Conservation (phyloP, 1,140 invertebrate genomes). For the Drosophila repletoides region DNA sequence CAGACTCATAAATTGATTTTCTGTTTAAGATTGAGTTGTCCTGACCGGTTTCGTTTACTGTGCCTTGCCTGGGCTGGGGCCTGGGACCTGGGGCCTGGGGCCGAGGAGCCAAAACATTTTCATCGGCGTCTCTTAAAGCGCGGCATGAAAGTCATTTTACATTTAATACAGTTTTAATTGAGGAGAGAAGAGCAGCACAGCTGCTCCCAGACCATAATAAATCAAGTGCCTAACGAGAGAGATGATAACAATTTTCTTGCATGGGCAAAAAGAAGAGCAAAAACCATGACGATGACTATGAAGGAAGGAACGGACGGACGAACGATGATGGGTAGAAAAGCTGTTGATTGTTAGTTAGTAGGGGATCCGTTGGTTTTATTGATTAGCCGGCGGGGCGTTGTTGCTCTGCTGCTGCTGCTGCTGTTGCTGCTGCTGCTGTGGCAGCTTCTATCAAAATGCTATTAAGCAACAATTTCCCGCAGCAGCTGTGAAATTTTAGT, state of each 20-base stretch:
- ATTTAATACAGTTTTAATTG: constrained; percentile 81
- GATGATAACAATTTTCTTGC: constrained; percentile 27
- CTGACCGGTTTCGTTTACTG: constrained; percentile 38
- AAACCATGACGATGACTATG: constrained; percentile 12
- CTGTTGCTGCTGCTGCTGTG: too few species aligned
- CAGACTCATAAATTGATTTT: constrained; percentile 65
- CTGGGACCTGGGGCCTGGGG: too few species aligned
- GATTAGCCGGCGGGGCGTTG: constrained; percentile 61
- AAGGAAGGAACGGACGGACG: too few species aligned
- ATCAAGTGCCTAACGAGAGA: constrained; percentile 71
- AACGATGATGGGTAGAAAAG: background rate
- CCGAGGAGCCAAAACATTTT: background rate
- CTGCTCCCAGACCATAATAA: constrained; percentile 39
- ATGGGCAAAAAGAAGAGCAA: background rate
- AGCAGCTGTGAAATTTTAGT: constrained; percentile 22
- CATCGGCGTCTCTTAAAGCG: constrained; percentile 33
- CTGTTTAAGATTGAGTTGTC: constrained; percentile 65
- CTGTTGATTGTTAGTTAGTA: constrained; percentile 41
- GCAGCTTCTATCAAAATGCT: constrained; percentile 66
- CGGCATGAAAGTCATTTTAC: constrained; percentile 67
- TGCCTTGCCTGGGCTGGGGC: too few species aligned
- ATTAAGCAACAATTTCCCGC: constrained; percentile 42
- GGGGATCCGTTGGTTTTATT: constrained; percentile 53
- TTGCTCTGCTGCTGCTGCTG: too few species aligned
- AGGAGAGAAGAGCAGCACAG: constrained; percentile 35